These are phyloP conservation scores for Asobara japonica DNA, from an alignment of 1,140 invertebrate species.

Conservation along the genomic window DNA sequence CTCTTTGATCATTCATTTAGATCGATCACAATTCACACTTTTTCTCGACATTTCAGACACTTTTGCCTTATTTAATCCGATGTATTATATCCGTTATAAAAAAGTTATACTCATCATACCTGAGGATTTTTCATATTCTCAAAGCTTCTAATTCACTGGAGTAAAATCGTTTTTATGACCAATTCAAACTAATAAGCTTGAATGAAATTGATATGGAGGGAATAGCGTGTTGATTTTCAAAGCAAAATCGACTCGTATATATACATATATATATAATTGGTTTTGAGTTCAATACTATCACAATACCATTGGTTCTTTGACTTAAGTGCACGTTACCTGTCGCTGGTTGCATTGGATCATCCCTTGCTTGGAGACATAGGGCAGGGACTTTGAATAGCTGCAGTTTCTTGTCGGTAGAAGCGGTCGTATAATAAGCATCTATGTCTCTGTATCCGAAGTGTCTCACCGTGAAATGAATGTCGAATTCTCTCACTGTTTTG, in stretches of 20 bases:
- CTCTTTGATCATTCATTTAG: too few relatives aligned
- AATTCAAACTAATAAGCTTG: too few relatives aligned
- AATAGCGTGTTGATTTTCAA: too few relatives aligned
- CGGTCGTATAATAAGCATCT: conserved; percentile 82
- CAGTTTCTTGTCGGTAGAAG: conserved; percentile 79
- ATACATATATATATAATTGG: neutral
- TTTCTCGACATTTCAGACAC: too few relatives aligned
- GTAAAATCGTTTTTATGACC: too few relatives aligned
- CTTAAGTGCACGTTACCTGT: conserved; percentile 71
- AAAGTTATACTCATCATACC: too few relatives aligned
- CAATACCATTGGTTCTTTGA: neutral
- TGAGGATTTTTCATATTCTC: too few relatives aligned
- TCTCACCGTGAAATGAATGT: conserved; percentile 81
- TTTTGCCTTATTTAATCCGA: too few relatives aligned
- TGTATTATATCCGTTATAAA: too few relatives aligned
- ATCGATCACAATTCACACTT: too few relatives aligned
- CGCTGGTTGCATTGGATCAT: conserved; percentile 86
- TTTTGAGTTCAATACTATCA: neutral
- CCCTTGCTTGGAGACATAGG: conserved; percentile 82
- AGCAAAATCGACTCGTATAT: neutral
- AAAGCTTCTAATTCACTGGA: too few relatives aligned
- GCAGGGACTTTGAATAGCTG: conserved; percentile 76
- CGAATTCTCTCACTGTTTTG: conserved; percentile 84
- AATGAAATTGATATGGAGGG: too few relatives aligned
- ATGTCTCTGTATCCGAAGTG: conserved; percentile 85